Evolutionary conservation across 2,888 invertebrate genomes (phyloP).

Genomic region (Eupithecia dodoneata): DNA sequence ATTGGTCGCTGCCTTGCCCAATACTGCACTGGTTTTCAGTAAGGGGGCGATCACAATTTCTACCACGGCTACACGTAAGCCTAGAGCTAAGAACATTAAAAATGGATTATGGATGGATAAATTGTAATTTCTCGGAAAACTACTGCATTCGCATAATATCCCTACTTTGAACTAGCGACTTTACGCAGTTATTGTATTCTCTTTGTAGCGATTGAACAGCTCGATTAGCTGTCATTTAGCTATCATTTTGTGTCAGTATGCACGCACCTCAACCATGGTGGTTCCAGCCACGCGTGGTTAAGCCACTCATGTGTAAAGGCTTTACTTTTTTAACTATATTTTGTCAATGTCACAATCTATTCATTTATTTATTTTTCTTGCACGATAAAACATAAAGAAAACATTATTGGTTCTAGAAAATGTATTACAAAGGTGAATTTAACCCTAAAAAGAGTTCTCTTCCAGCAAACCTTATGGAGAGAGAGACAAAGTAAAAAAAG

Average conservation of each 20-base stretch:
- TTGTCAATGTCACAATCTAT: background rate
- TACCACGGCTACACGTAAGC: background rate
- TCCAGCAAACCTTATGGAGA: too few species aligned
- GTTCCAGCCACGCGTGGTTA: background rate
- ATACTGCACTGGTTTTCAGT: too few species aligned
- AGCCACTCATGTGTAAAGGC: background rate
- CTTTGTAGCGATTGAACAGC: background rate
- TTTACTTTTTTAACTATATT: background rate
- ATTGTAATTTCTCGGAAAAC: background rate
- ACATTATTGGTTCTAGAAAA: too few species aligned
- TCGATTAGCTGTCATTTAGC: background rate
- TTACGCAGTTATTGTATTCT: too few species aligned
- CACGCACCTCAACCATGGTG: background rate
- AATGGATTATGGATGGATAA: background rate
- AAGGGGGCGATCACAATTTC: background rate
- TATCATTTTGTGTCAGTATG: background rate
- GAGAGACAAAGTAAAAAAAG: too few species aligned
- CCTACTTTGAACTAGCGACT: background rate
- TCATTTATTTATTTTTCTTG: too few species aligned
- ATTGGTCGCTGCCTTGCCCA: too few species aligned
- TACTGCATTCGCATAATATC: background rate
- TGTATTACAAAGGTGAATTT: too few species aligned
- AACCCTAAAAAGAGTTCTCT: too few species aligned
- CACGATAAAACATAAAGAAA: too few species aligned
- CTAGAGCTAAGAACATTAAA: background rate